phyloP scores from a whole-genome alignment of 2,888 invertebrate genomes.

The Sinotaia quadrata region DNA sequence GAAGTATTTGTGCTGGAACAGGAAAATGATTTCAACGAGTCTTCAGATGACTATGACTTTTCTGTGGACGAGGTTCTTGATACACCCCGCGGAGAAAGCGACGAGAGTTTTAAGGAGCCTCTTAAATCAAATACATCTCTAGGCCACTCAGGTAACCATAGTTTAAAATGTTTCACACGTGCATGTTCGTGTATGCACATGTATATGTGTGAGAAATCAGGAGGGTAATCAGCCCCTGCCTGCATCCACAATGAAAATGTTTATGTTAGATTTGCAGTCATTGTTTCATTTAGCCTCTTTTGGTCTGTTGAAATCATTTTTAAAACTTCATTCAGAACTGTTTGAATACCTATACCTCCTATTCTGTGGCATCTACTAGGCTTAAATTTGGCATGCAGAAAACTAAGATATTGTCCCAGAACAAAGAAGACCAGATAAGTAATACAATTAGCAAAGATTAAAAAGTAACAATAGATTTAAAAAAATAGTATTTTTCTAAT shows the following conservation, averaged over 20 bases:
- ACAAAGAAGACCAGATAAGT: no score
- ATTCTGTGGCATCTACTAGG: no score
- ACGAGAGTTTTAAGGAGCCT: not conserved
- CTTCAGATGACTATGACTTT: slow-evolving; percentile 42
- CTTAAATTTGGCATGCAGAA: no score
- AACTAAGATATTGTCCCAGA: no score
- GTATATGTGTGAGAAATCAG: not conserved
- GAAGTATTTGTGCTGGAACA: slow-evolving; percentile 44
- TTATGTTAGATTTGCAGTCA: not conserved
- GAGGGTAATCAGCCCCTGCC: not conserved
- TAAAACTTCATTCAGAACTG: no score
- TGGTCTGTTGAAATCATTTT: no score
- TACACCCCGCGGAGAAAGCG: slow-evolving; percentile 24
- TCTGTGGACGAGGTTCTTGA: slow-evolving; percentile 22
- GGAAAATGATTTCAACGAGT: slow-evolving; percentile 34
- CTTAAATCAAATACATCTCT: slow-evolving; percentile 39
- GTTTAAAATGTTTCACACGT: not conserved
- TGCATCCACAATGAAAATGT: not conserved
- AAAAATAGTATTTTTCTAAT: no score
- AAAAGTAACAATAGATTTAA: no score
- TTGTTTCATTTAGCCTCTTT: not conserved
- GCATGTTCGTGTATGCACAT: not conserved
- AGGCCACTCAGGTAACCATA: slow-evolving; percentile 30
- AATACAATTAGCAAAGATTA: no score
- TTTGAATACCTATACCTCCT: no score